Evolutionary conservation across 2,113 vertebrate species (phyloP).

Genomic region (Machaerirhynchus nigripectus): DNA sequence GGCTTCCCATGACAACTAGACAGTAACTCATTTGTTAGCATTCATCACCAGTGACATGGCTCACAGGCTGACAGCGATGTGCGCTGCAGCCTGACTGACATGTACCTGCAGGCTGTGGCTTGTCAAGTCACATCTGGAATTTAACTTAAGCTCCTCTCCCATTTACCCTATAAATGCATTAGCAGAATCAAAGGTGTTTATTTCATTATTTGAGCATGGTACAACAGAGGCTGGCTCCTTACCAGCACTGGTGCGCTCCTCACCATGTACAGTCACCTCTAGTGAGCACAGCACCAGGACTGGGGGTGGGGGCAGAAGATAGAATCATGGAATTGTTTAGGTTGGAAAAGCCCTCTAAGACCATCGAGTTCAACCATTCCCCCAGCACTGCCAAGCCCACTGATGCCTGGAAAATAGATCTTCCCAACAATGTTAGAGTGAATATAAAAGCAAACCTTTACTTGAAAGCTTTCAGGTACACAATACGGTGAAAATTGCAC

Average conservation of each 20-base stretch:
- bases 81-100: neutral
- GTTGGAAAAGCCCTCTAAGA: neutral
- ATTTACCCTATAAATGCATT: neutral
- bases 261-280: neutral
- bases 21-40: neutral
- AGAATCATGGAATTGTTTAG: neutral
- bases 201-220: neutral
- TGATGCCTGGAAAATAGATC: neutral
- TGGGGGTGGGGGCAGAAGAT: neutral
- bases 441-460: neutral
- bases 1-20: neutral
- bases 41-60: neutral
- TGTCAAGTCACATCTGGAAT: neutral
- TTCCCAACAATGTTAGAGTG: neutral
- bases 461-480: neutral
- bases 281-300: neutral
- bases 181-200: neutral
- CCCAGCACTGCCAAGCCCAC: neutral
- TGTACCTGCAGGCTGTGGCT: neutral
- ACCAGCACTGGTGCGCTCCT: accelerated
- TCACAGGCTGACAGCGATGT: neutral
- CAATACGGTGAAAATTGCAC: neutral
- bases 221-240: neutral
- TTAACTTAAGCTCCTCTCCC: neutral
- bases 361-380: neutral